Evolutionary conservation across 2,888 invertebrate species (phyloP), one percentile per base, ranked within the genome.

Genomic region (Branchipolynoe longqiensis): DNA sequence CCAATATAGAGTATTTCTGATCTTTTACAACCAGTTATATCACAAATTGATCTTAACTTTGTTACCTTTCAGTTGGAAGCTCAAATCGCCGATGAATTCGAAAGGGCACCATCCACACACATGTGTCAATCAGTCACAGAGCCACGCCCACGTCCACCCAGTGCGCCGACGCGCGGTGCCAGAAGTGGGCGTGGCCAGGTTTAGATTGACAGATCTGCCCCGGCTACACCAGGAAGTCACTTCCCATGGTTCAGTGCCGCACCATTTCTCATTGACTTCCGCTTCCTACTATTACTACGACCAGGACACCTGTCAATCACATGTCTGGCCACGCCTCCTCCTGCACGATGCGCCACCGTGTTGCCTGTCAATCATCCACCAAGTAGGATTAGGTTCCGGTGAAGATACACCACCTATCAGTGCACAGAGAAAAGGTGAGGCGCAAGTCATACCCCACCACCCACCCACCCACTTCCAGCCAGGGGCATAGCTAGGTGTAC

Each of bases 141-240:
- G 38, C 69, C 69, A 69, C 69, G 36, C 69, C 69, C 69, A 69
- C n/a, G 2, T 2, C 3, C 33, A 38, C 36, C 36, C 69, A 14
- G 36, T 38, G 33, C 38, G 36, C 69, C 36, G 33, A 1, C 22
- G 14, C 36, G 4, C 33, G 3, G 1, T 69, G 38, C 38, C 69
- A 33, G 69, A 36, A 69, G 36, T 33, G 22, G 69, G 69, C 33
- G 69, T 33, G 38, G 69, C n/a, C 33, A 38, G 33, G 1, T 69
- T 38, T 14, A 69, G 69, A 69, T 38, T 69, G 69, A 36, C 69
- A 36, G 69, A 38, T 69, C 69, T 69, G 69, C 69, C 69, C 38
- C 69, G n/a, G n/a, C n/a, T 69, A 33, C 38, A 33, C 38, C 69
- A 69, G 38, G 28, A 14, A 14, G 48, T 8, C 18, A 12, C 18